phyloP scores from a whole-genome alignment of 2,888 invertebrate species.

The Osmoderma eremita region DNA sequence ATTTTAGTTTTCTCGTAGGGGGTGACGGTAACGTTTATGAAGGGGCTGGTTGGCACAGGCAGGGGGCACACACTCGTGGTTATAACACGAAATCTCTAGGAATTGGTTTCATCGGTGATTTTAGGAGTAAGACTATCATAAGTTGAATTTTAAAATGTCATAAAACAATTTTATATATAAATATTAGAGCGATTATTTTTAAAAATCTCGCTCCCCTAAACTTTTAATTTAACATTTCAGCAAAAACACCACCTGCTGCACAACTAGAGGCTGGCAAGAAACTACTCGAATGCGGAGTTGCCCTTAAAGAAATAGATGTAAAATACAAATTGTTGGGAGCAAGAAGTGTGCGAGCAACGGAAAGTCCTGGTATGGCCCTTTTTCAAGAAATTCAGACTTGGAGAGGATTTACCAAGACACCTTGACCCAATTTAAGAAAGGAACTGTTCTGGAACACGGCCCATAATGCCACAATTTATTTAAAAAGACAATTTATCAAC shows the following conservation, averaged over 20 bases:
- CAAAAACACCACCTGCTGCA: slow-evolving; percentile 62
- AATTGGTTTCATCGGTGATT: slow-evolving; percentile 70
- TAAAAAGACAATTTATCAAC: too few species aligned
- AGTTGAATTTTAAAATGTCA: too few species aligned
- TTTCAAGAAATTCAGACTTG: slow-evolving; percentile 66
- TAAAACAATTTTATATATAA: neutral
- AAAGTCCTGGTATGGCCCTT: slow-evolving; percentile 68
- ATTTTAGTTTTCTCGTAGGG: slow-evolving; percentile 68
- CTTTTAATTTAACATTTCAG: slow-evolving; percentile 49
- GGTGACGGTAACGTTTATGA: slow-evolving; percentile 71
- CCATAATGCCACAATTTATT: too few species aligned
- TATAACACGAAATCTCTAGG: slow-evolving; percentile 68
- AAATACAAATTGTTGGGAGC: slow-evolving; percentile 68
- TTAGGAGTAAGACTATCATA: slow-evolving; percentile 55
- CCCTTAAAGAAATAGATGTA: slow-evolving; percentile 61
- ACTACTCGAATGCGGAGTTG: slow-evolving; percentile 66
- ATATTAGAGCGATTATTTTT: neutral
- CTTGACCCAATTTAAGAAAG: neutral
- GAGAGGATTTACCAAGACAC: slow-evolving; percentile 50
- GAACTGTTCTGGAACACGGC: too few species aligned
- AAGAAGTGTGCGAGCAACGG: slow-evolving; percentile 65
- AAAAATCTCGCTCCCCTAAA: too few species aligned
- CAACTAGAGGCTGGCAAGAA: slow-evolving; percentile 64
- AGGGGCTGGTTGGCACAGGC: slow-evolving; percentile 69
- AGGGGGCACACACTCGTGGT: slow-evolving; percentile 69